Evolutionary conservation across 2,113 vertebrate species (phyloP).

Genomic region (Phalacrocorax pelagicus): DNA sequence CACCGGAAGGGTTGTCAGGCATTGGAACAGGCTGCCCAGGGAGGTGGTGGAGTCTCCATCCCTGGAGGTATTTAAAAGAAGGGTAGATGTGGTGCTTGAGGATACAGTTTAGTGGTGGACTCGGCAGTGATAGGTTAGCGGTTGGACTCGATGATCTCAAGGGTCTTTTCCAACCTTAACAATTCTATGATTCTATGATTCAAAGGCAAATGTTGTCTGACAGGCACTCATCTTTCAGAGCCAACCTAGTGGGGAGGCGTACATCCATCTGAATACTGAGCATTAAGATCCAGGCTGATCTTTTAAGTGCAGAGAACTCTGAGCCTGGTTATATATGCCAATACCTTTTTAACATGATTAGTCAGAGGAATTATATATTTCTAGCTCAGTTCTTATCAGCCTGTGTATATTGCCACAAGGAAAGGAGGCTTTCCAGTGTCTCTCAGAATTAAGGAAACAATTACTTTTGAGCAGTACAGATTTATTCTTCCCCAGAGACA

Average conservation of each 20-base stretch:
- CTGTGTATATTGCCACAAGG: neutral
- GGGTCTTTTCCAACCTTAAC: too few species aligned
- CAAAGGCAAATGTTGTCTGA: neutral
- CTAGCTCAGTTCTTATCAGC: neutral
- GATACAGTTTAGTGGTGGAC: too few species aligned
- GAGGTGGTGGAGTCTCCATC: too few species aligned
- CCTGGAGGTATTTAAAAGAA: too few species aligned
- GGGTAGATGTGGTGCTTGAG: too few species aligned
- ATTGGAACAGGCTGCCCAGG: too few species aligned
- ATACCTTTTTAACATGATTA: neutral
- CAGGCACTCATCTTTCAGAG: neutral
- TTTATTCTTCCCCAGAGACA: too few species aligned
- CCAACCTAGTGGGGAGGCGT: accelerated
- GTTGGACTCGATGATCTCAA: too few species aligned
- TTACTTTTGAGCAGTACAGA: neutral
- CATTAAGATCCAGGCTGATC: neutral
- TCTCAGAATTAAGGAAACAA: neutral
- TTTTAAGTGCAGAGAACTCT: neutral
- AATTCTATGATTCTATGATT: too few species aligned
- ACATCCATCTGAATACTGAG: neutral
- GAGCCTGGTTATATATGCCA: neutral
- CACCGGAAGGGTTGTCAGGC: too few species aligned
- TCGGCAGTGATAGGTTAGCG: too few species aligned
- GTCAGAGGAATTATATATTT: neutral
- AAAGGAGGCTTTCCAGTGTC: neutral